A percentile compares a stretch with the other conserved stretches of the same genome.
Conservation (phyloP, 2,113 vertebrate species). For the Anarhynchus alexandrinus region DNA sequence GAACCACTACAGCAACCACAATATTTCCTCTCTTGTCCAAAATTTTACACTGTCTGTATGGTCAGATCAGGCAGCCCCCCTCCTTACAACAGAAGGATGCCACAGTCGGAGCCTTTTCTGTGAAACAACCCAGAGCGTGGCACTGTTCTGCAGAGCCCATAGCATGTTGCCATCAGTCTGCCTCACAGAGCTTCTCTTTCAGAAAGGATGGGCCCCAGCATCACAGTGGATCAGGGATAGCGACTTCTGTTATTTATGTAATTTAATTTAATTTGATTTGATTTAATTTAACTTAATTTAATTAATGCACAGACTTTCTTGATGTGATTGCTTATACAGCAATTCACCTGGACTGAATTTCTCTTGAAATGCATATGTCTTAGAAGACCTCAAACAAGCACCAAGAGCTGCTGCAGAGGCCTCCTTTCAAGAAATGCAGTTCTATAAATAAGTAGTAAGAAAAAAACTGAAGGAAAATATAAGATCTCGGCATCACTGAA, state of each 20-base stretch:
- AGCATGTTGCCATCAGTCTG: neutral
- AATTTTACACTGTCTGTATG: neutral
- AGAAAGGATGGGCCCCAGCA: neutral
- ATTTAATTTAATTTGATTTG: neutral
- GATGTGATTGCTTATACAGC: neutral
- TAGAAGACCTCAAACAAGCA: neutral
- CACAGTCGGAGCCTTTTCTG: neutral
- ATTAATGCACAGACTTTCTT: neutral
- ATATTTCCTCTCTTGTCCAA: neutral
- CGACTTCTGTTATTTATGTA: neutral
- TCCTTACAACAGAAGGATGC: neutral
- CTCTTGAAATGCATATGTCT: neutral
- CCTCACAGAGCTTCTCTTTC: neutral
- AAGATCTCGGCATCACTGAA: neutral
- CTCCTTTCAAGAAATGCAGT: neutral
- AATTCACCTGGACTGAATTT: neutral
- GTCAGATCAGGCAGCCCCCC: neutral
- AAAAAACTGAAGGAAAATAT: neutral
- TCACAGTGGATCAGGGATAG: neutral
- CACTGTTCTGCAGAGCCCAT: neutral
- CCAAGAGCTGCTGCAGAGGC: neutral
- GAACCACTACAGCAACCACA: neutral
- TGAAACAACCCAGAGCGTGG: neutral
- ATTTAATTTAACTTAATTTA: neutral
- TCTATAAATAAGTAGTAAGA: neutral